Evolutionary conservation across 2,113 vertebrate genomes (phyloP).

Genomic region (Todiramphus chloris): DNA sequence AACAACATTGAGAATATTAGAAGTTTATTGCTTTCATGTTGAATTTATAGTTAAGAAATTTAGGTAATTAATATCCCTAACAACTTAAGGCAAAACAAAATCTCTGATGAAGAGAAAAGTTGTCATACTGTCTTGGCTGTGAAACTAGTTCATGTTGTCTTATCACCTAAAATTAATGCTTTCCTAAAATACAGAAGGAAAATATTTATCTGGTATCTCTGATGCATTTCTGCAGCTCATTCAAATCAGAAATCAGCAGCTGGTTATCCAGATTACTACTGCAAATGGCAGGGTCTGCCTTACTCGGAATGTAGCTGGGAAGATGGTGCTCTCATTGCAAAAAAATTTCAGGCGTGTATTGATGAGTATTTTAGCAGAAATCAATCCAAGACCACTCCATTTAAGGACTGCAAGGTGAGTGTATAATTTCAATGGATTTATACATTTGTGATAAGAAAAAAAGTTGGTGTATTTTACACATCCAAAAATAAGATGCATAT

Average conservation of each 20-base stretch:
- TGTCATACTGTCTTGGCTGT: not conserved
- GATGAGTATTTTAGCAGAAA: conserved; percentile 95
- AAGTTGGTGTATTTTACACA: not conserved
- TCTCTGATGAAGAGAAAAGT: not conserved
- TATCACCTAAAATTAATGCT: not conserved
- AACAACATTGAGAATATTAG: not conserved
- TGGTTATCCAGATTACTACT: conserved; percentile 97
- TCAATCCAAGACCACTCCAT: conserved; percentile 95
- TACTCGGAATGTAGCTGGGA: conserved; percentile 99
- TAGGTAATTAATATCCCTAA: no score
- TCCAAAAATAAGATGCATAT: not conserved
- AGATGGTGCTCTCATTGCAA: conserved; percentile 92
- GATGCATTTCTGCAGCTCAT: conserved; percentile 82
- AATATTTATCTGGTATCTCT: not conserved
- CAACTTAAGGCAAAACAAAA: no score
- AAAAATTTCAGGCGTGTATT: conserved; percentile 93
- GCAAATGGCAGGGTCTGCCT: conserved; percentile 96
- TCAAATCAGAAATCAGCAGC: conserved; percentile 97
- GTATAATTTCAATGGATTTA: not conserved
- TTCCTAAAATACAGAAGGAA: not conserved
- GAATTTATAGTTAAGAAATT: conserved; percentile 15
- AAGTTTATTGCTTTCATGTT: conserved; percentile 6
- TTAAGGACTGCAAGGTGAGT: conserved; percentile 94
- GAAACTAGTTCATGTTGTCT: not conserved
- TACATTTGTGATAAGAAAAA: not conserved